A percentile compares a stretch with the other conserved stretches of the same genome.
Conservation (phyloP, 2,113 vertebrate species). For the Hiodon tergisus region DNA sequence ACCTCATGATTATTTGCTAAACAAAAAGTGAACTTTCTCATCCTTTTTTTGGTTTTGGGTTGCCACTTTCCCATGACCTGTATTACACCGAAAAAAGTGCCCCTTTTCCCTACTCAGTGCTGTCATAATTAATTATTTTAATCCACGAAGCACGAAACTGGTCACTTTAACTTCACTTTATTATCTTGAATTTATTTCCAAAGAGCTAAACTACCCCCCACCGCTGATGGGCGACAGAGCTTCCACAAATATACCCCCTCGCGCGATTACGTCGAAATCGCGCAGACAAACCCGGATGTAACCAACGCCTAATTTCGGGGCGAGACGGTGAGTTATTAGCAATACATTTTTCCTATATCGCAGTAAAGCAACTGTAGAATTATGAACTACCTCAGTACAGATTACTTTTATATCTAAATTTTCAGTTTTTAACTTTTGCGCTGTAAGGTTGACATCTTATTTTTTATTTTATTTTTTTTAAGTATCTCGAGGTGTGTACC, state of each 20-base stretch:
- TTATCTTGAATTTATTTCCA: no score
- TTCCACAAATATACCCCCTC: background rate
- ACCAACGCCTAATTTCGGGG: constrained; percentile 70
- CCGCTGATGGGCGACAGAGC: background rate
- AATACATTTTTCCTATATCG: background rate
- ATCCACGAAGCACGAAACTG: no score
- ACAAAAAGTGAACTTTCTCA: no score
- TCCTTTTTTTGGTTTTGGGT: no score
- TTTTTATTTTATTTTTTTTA: background rate
- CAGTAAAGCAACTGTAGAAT: background rate
- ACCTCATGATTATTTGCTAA: no score
- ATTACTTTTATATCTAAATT: background rate
- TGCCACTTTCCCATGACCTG: no score
- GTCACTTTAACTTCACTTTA: no score
- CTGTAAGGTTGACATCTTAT: background rate
- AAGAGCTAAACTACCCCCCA: no score
- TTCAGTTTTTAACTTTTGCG: background rate
- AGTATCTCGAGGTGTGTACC: background rate
- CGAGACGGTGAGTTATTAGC: constrained; percentile 57
- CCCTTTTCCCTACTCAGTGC: no score
- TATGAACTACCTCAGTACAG: background rate
- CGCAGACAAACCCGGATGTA: constrained; percentile 65
- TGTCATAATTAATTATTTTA: no score
- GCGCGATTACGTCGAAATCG: constrained; percentile 5
- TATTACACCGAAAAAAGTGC: no score